phyloP scores from a whole-genome alignment of 2,797 vertebrate species.

The Adelosebastes latens region DNA sequence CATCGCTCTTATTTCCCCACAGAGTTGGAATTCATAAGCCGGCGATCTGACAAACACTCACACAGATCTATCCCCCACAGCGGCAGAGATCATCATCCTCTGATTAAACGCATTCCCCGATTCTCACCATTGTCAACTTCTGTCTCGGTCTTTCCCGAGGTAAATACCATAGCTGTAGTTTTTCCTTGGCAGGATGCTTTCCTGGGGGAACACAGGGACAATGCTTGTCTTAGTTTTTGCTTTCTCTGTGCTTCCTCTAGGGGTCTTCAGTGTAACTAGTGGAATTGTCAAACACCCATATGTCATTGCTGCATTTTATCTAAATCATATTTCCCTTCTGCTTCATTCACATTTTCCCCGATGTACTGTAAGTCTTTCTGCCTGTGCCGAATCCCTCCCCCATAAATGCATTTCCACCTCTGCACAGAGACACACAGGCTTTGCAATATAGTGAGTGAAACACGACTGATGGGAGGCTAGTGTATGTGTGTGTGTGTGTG shows the following conservation, averaged over 20 bases:
- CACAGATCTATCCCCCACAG: slow-evolving; percentile 30
- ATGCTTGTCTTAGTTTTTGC: not conserved
- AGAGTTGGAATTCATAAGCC: slow-evolving; percentile 63
- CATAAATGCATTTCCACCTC: slow-evolving; percentile 31
- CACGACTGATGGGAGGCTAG: slow-evolving; percentile 1
- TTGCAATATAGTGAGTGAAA: slow-evolving; percentile 18
- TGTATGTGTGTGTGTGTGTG: not conserved
- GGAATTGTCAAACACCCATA: slow-evolving; percentile 28
- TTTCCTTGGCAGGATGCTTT: not conserved
- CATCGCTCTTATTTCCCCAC: slow-evolving; percentile 63
- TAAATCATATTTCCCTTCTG: slow-evolving; percentile 38
- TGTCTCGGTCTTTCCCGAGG: slow-evolving; percentile 33
- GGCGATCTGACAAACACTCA: slow-evolving; percentile 47
- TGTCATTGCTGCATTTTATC: slow-evolving; percentile 30
- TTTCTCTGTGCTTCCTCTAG: slow-evolving; percentile 1
- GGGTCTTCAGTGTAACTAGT: slow-evolving; percentile 7
- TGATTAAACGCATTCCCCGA: slow-evolving; percentile 59
- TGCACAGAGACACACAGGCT: slow-evolving; percentile 29
- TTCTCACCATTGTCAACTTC: slow-evolving; percentile 42
- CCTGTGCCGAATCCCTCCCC: not conserved
- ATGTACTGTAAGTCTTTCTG: slow-evolving; percentile 13
- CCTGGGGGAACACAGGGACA: slow-evolving; percentile 11
- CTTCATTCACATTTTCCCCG: slow-evolving; percentile 28
- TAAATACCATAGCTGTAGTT: slow-evolving; percentile 32
- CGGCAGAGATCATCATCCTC: slow-evolving; percentile 36